Evolutionary conservation across 2,113 vertebrate species (phyloP).

Genomic region (Penelope pileata): DNA sequence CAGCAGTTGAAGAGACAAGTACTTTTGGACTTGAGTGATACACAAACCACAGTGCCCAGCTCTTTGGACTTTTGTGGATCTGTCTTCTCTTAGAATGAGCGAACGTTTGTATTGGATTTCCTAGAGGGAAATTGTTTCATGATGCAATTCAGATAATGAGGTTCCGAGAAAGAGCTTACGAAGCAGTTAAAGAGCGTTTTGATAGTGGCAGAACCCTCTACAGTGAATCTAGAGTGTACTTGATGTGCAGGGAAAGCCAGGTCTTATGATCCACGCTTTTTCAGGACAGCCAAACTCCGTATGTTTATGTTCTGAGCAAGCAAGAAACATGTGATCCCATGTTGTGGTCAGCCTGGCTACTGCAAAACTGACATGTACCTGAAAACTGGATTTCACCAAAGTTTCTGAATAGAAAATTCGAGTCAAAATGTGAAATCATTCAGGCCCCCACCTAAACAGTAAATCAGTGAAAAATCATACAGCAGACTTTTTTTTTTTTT

Average conservation of each 20-base stretch:
- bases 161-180: background rate
- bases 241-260: conserved; percentile 53
- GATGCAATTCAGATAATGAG: conserved; percentile 32
- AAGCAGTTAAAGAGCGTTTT: conserved; percentile 27
- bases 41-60: conserved; percentile 50
- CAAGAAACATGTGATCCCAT: conserved; percentile 24
- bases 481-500: background rate
- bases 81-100: conserved; percentile 48
- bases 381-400: conserved; percentile 19
- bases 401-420: conserved; percentile 14
- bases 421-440: conserved; percentile 56
- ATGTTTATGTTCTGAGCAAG: conserved; percentile 43
- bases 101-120: conserved; percentile 21
- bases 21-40: conserved; percentile 95
- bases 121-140: background rate
- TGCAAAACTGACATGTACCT: conserved; percentile 36
- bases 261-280: conserved; percentile 59
- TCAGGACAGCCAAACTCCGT: conserved; percentile 40
- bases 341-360: conserved; percentile 28
- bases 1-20: conserved; percentile 97
- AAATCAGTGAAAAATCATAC: conserved; percentile 53
- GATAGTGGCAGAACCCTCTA: conserved; percentile 35
- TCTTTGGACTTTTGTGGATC: conserved; percentile 55
- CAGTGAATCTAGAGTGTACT: conserved; percentile 49
- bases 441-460: conserved; percentile 41